Percentiles rank a stretch among this genome's conserved stretches.
Evolutionary conservation across 2,797 vertebrate genomes (phyloP).

Genomic region (Scarus forsteni): DNA sequence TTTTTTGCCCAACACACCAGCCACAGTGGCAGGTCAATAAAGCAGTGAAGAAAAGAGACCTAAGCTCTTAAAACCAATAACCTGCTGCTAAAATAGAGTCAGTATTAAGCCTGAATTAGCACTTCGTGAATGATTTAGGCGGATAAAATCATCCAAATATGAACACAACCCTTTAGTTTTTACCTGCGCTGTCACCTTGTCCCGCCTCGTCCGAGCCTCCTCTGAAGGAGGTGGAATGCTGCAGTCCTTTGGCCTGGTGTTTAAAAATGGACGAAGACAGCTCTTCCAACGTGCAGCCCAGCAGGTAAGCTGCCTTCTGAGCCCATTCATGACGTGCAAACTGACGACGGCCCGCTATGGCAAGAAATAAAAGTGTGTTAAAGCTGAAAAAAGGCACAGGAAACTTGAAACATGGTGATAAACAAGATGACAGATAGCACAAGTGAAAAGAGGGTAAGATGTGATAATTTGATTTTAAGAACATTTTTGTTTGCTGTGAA

Average conservation of each 20-base stretch:
- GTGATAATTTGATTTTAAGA: too few relatives aligned
- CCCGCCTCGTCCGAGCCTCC: slow-evolving; percentile 89
- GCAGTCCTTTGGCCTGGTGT: slow-evolving; percentile 91
- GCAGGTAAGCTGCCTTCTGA: slow-evolving; percentile 95
- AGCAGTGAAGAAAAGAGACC: too few relatives aligned
- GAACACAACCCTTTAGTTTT: background rate
- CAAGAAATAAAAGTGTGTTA: background rate
- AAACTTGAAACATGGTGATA: background rate
- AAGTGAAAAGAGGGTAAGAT: background rate
- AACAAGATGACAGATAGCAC: background rate
- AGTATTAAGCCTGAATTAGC: too few relatives aligned
- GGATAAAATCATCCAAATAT: too few relatives aligned
- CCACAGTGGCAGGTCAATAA: too few relatives aligned
- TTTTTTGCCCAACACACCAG: too few relatives aligned
- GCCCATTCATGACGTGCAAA: slow-evolving; percentile 98
- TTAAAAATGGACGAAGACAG: slow-evolving; percentile 96
- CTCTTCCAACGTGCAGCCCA: slow-evolving; percentile 96
- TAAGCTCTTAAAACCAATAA: too few relatives aligned
- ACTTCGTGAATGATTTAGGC: too few relatives aligned
- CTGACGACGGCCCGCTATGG: slow-evolving; percentile 92
- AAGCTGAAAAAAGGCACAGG: background rate
- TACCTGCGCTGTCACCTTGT: slow-evolving; percentile 88
- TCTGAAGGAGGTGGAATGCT: slow-evolving; percentile 95
- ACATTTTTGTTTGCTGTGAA: too few relatives aligned
- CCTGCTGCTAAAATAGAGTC: too few relatives aligned